Evolutionary conservation across 2,888 invertebrate species (phyloP), one percentile per base, ranked within the genome.

Genomic region (Nineta flava): DNA sequence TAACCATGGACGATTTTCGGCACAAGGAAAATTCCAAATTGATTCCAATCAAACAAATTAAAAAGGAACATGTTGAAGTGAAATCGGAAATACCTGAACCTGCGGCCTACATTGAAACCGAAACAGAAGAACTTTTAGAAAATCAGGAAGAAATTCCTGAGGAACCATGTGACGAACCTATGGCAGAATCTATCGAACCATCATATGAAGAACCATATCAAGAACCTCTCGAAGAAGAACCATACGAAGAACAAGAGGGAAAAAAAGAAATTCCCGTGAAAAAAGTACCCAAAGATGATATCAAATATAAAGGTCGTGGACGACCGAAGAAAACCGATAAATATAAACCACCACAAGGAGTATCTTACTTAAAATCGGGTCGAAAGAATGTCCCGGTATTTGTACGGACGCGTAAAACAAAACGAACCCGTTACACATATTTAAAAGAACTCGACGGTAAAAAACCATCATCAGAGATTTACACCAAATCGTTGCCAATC

Each of bases 321-420:
- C 16, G 41, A n/a, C 32, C 21, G 5, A 48, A 48, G 31, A 48
- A 48, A 42, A 9, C 16, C 1, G 48, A 41, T 41, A 48, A 48
- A 19, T 21, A 38, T 16, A 48, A 41, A 41, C 40, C 42, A 6
- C 48, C 48, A 9, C 35, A 48, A 38, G 48, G 48, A n/a, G 48
- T 48, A 2, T 48, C 48, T 13, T 48, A 48, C 21, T 48, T 48
- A 48, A 40, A 35, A 41, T 48, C 48, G 4, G 48, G 48, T 10
- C 17, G 41, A 26, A 26, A 26, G n/a, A 40, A 13, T 41, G 41
- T 41, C 15, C 15, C 34, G 15, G 15, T 38, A 12, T 19, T 35
- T 26, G 13, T 41, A 2, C 17, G 21, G n/a, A 34, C 17, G 6
- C 41, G 34, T 10, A 48, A 41, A 35, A 47, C 38, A 3, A 35